These are phyloP conservation scores for Lophotis ruficrista DNA, from an alignment of 2,113 vertebrate species.

Conservation along the genomic window DNA sequence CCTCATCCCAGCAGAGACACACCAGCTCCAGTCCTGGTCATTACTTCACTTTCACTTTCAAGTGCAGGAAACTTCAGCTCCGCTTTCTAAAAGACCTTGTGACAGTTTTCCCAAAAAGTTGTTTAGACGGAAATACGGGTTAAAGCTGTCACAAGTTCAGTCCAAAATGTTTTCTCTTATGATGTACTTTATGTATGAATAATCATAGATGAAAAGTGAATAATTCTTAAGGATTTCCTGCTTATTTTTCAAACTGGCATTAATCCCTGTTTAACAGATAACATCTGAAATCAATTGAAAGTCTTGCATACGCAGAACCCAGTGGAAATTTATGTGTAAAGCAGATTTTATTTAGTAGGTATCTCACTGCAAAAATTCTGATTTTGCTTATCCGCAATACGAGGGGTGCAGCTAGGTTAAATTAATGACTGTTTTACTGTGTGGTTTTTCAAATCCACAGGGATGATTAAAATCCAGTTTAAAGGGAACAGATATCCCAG, in stretches of 20 bases:
- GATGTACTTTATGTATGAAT: slow-evolving; percentile 10
- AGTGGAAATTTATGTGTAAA: slow-evolving; percentile 22
- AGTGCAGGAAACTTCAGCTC: not conserved
- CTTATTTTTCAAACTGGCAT: slow-evolving; percentile 62
- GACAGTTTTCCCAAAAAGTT: slow-evolving; percentile 4
- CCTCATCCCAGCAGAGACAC: not conserved
- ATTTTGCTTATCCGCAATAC: slow-evolving; percentile 55
- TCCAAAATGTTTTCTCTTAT: not conserved
- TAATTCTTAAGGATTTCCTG: slow-evolving; percentile 50
- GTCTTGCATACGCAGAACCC: not conserved
- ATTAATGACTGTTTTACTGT: slow-evolving; percentile 75
- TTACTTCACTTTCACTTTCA: slow-evolving; percentile 44
- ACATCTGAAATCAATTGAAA: slow-evolving; percentile 56
- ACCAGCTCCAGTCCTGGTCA: not conserved
- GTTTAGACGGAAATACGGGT: not conserved
- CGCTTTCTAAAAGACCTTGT: not conserved
- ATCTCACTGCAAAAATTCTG: slow-evolving; percentile 59
- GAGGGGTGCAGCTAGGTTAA: slow-evolving; percentile 71
- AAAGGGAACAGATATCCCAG: slow-evolving; percentile 51
- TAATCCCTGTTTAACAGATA: slow-evolving; percentile 48
- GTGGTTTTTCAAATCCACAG: slow-evolving; percentile 76
- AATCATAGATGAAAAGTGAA: slow-evolving; percentile 56
- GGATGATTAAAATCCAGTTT: slow-evolving; percentile 65
- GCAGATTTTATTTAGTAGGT: not conserved
- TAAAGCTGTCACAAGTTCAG: not conserved